These are phyloP conservation scores for Gymnoscopelus microlampas DNA, from an alignment of 2,797 vertebrate species.

Conservation along the genomic window DNA sequence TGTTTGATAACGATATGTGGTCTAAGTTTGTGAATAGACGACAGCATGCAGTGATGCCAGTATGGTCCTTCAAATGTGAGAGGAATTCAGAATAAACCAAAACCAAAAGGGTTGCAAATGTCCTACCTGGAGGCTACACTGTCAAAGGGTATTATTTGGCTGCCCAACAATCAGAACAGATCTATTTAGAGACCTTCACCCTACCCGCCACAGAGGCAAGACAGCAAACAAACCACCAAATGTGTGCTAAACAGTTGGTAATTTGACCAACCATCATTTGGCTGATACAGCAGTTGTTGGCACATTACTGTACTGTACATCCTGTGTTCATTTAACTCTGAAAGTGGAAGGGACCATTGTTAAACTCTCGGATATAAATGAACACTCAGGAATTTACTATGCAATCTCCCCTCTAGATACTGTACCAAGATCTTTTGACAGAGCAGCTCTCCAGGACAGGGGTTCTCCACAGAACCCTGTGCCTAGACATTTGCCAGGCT, in stretches of 20 bases:
- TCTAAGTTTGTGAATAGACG: too few relatives aligned
- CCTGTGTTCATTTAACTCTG: too few relatives aligned
- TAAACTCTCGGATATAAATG: too few relatives aligned
- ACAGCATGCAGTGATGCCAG: too few relatives aligned
- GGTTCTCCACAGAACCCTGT: constrained; percentile 40
- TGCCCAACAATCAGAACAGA: constrained; percentile 10
- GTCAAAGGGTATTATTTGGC: constrained; percentile 46
- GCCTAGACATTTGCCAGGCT: constrained; percentile 63
- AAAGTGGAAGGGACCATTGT: too few relatives aligned
- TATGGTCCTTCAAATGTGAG: constrained; percentile 51
- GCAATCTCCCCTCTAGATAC: too few relatives aligned
- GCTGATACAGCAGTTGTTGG: too few relatives aligned
- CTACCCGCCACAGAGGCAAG: constrained; percentile 12
- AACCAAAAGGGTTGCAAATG: constrained; percentile 58
- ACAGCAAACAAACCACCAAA: too few relatives aligned
- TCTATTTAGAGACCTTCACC: neutral
- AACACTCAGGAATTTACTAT: too few relatives aligned
- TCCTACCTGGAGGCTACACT: constrained; percentile 61
- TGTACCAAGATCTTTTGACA: constrained; percentile 41
- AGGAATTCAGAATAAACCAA: constrained; percentile 66
- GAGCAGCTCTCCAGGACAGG: constrained; percentile 73
- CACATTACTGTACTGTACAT: too few relatives aligned
- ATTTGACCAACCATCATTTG: neutral
- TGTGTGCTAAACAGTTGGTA: too few relatives aligned
- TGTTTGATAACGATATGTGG: too few relatives aligned